Evolutionary conservation across 2,797 vertebrate species (phyloP), one percentile per base, ranked within the genome.

Genomic region (Mormyrus proboscirostris): DNA sequence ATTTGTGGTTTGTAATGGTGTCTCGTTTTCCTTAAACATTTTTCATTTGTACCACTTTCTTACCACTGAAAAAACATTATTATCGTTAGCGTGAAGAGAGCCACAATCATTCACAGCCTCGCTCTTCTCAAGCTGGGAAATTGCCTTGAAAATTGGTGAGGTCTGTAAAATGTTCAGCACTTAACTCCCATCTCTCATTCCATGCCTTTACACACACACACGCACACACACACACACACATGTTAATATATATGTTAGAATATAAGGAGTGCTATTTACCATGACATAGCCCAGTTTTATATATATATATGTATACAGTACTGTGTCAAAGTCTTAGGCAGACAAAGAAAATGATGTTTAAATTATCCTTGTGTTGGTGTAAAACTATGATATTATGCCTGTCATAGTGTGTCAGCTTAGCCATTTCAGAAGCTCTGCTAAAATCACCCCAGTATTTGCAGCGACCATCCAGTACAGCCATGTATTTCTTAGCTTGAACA

Each of bases 81-180:
- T 96, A 96, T 95, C 94, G 92, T 94, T 92, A 94, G 94, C 95
- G 94, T 95, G 95, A 95, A 95, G 94, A 94, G 93, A 92, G 90
- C 92, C 93, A 93, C 95, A 95, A 96, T 96, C 94, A 95, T 94
- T 95, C 94, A 94, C 94, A 93, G 94, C 90, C 92, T 90, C 82
- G 90, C 93, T 92, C 94, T 94, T 95, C 92, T 96, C 93, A 96
- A 95, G 93, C 95, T 95, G 91, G 95, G 95, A 96, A 96, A 96
- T 96, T 93, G 93, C 93, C 94, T 94, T 94, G 95, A 95, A 96
- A 96, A 96, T 96, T 95, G 95, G 92, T 87, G 90, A 94, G 94
- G 94, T 93, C 96, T 96, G 95, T 94, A 93, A 94, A 96, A 94
- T 95, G 95, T 96, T 95, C 92, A 91, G 92, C 93, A 93, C 93